Conservation (phyloP, 2,888 invertebrate genomes). For the Chymomyza fuscimana region DNA sequence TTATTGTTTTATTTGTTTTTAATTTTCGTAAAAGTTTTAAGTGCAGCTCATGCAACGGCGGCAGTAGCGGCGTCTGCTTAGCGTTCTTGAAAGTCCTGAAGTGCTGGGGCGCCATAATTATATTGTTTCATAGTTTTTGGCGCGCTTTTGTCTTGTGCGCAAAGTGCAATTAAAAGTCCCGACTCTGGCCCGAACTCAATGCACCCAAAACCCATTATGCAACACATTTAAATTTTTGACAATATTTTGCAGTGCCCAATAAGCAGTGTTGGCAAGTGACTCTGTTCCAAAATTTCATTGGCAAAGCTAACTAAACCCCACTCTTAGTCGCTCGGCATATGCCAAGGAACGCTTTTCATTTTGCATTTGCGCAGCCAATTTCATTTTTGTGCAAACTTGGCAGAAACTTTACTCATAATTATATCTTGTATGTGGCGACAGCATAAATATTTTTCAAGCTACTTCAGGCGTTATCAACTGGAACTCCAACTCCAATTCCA, state of each 20-base stretch:
- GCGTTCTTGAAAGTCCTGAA: conserved; percentile 24
- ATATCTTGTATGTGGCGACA: conserved; percentile 34
- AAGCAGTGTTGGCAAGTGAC: not conserved
- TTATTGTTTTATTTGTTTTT: conserved; percentile 68
- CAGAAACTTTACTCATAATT: conserved; percentile 24
- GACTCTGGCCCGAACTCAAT: conserved; percentile 45
- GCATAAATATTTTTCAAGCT: not conserved
- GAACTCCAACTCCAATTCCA: conserved; percentile 1
- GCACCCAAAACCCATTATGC: not conserved
- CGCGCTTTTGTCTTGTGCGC: conserved; percentile 1
- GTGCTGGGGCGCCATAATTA: conserved; percentile 62
- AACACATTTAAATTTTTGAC: conserved; percentile 31
- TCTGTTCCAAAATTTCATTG: conserved; percentile 50
- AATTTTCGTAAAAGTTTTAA: conserved; percentile 62
- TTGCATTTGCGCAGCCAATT: not conserved
- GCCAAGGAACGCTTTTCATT: not conserved
- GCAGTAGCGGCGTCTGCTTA: conserved; percentile 45
- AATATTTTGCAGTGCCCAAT: conserved; percentile 1
- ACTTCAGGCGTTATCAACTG: conserved; percentile 13
- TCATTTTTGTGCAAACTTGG: not conserved
- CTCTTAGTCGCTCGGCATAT: not conserved
- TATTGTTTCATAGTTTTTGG: conserved; percentile 46
- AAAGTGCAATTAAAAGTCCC: conserved; percentile 65
- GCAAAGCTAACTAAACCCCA: not conserved
- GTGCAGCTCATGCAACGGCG: conserved; percentile 47